Conservation (phyloP, 2,888 invertebrate genomes). For the Aleiodes testaceus region DNA sequence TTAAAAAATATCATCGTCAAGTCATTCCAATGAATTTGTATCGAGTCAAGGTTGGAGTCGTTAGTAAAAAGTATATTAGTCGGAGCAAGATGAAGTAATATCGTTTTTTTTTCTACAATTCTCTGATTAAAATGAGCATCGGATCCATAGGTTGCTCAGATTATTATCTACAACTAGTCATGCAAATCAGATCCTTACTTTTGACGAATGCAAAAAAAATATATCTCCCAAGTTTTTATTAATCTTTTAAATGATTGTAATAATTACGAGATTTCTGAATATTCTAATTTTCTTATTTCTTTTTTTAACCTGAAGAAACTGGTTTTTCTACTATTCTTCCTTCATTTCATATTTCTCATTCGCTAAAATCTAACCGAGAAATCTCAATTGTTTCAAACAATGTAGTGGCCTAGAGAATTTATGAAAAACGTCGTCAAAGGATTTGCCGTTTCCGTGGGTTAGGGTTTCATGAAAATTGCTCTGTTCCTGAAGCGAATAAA, state of each 20-base stretch:
- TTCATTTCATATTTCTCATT: background rate
- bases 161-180: too few relatives aligned
- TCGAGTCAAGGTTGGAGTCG: background rate
- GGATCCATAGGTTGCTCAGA: too few relatives aligned
- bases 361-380: background rate
- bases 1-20: background rate
- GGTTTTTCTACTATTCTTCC: background rate
- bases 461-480: constrained; percentile 37
- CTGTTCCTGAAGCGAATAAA: constrained; percentile 33
- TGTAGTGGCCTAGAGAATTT: constrained; percentile 22
- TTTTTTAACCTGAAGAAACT: background rate
- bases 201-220: background rate
- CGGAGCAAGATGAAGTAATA: background rate
- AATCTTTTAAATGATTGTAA: background rate
- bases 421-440: constrained; percentile 18
- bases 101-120: background rate
- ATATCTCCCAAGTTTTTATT: background rate
- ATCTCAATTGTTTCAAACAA: constrained; percentile 25
- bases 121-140: background rate
- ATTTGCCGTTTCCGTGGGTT: constrained; percentile 29
- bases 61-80: too few relatives aligned
- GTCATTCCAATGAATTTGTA: background rate
- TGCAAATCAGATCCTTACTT: too few relatives aligned
- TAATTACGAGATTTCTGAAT: background rate
- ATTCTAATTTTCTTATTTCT: background rate